phyloP scores from a whole-genome alignment of 2,113 vertebrate genomes.

The Zeus faber region DNA sequence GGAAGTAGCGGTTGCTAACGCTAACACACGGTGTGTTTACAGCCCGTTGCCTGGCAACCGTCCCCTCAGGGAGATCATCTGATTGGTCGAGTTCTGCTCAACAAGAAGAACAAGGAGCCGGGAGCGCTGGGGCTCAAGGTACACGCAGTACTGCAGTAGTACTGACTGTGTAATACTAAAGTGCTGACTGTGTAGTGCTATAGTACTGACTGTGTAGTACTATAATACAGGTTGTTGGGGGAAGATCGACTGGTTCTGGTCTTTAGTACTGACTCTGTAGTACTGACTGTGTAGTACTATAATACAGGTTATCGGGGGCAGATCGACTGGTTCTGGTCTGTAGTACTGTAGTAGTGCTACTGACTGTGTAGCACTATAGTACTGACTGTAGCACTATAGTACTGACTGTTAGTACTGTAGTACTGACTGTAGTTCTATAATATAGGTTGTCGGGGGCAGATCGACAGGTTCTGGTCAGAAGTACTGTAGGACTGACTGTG shows the following conservation, averaged over 20 bases:
- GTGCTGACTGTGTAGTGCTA: too few relatives aligned
- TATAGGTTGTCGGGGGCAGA: too few relatives aligned
- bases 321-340: neutral
- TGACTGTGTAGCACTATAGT: too few relatives aligned
- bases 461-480: too few relatives aligned
- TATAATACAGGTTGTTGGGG: neutral
- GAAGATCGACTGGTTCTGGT: neutral
- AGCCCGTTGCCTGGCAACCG: constrained; percentile 93
- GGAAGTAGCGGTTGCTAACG: constrained; percentile 7
- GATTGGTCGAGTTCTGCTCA: constrained; percentile 94
- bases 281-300: too few relatives aligned
- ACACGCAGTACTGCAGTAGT: too few relatives aligned
- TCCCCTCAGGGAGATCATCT: constrained; percentile 95
- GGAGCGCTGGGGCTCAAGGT: constrained; percentile 95
- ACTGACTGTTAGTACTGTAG: neutral
- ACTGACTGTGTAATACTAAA: too few relatives aligned
- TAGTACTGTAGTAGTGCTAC: too few relatives aligned
- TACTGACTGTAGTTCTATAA: too few relatives aligned
- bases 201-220: too few relatives aligned
- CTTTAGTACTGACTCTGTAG: too few relatives aligned
- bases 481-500: neutral
- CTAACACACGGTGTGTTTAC: constrained; percentile 63
- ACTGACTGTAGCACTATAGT: too few relatives aligned
- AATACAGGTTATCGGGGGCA: neutral
- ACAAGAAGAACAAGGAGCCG: constrained; percentile 93